Conservation (phyloP, 2,113 vertebrate genomes). For the Xiphophorus hellerii region DNA sequence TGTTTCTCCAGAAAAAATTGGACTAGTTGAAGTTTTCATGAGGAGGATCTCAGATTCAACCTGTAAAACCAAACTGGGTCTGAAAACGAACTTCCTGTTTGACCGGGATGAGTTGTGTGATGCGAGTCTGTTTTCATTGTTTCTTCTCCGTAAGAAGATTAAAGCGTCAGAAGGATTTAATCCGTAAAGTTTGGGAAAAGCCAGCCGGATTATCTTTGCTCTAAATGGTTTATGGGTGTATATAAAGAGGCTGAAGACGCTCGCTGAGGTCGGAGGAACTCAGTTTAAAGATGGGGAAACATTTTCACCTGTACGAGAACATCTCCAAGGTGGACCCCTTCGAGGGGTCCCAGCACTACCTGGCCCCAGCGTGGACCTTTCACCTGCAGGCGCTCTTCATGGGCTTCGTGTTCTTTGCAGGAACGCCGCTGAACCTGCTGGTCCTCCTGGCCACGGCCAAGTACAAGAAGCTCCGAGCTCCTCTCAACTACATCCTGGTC, state of each 20-base stretch:
- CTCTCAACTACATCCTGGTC: slow-evolving; percentile 87
- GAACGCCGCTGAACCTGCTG: slow-evolving; percentile 79
- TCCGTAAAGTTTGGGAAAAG: slow-evolving; percentile 33
- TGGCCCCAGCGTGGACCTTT: slow-evolving; percentile 85
- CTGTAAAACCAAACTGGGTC: neutral
- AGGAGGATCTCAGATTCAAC: neutral
- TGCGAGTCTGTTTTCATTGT: neutral
- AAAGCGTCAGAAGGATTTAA: slow-evolving; percentile 31
- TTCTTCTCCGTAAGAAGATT: slow-evolving; percentile 20
- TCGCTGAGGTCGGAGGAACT: neutral
- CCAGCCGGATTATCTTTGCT: slow-evolving; percentile 23
- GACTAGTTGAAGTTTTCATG: neutral
- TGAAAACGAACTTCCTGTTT: neutral
- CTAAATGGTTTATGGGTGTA: slow-evolving; percentile 45
- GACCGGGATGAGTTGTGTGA: neutral
- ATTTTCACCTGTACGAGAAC: slow-evolving; percentile 85
- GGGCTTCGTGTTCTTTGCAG: slow-evolving; percentile 81
- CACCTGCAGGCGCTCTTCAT: slow-evolving; percentile 84
- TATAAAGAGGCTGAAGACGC: slow-evolving; percentile 26
- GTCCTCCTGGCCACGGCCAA: slow-evolving; percentile 81
- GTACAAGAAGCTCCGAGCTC: slow-evolving; percentile 85
- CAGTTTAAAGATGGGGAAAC: slow-evolving; percentile 74
- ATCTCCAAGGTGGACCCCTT: slow-evolving; percentile 78
- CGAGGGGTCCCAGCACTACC: slow-evolving; percentile 86
- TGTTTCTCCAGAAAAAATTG: neutral